Conservation (phyloP, 2,888 invertebrate species). For the Ecliptopera silaceata region DNA sequence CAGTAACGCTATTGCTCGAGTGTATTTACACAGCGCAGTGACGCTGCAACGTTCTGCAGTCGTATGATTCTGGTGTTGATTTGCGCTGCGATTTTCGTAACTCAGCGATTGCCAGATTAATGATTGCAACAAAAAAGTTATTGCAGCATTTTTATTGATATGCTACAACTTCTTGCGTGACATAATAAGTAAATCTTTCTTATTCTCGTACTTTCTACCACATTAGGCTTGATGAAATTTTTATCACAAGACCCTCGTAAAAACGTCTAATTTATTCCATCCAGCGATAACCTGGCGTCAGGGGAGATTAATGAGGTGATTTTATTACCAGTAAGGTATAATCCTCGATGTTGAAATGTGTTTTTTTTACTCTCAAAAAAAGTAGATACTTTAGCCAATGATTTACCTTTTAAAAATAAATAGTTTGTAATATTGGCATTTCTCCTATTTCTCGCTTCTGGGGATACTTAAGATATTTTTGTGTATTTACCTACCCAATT, state of each 20-base stretch:
- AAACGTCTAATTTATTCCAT: conserved; percentile 33
- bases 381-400: too few species aligned
- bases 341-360: conserved; percentile 20
- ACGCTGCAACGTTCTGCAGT: too few species aligned
- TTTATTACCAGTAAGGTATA: conserved; percentile 26
- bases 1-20: too few species aligned
- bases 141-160: background rate
- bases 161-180: conserved; percentile 3
- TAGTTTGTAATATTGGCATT: too few species aligned
- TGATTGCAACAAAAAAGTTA: background rate
- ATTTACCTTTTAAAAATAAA: too few species aligned
- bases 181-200: conserved; percentile 12
- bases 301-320: conserved; percentile 30
- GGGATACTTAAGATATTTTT: too few species aligned
- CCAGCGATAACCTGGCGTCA: conserved; percentile 31
- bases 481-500: too few species aligned
- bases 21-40: too few species aligned
- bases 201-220: conserved; percentile 12
- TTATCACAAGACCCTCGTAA: conserved; percentile 29
- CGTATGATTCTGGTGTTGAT: too few species aligned
- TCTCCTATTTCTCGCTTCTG: too few species aligned
- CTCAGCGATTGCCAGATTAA: too few species aligned
- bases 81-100: too few species aligned
- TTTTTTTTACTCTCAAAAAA: conserved; percentile 11
- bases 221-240: conserved; percentile 27